Conservation (phyloP, 2,888 invertebrate genomes). For the Watsonalla cultraria region DNA sequence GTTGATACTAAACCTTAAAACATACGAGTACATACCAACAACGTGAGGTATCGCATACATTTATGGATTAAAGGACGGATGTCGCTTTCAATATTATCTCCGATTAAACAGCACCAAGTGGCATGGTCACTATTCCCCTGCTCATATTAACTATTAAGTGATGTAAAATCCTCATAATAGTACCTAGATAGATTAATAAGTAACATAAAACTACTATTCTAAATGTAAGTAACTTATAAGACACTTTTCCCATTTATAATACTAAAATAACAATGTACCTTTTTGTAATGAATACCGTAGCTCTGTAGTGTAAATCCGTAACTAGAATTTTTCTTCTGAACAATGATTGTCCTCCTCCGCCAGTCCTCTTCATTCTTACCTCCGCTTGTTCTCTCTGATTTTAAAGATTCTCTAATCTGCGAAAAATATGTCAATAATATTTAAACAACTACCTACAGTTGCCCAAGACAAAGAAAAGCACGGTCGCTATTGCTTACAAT, state of each 20-base stretch:
- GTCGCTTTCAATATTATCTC: too few relatives aligned
- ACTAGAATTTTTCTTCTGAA: slow-evolving; percentile 92
- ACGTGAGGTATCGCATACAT: too few relatives aligned
- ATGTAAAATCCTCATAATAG: too few relatives aligned
- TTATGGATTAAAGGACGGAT: too few relatives aligned
- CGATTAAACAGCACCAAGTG: too few relatives aligned
- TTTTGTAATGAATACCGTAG: slow-evolving; percentile 97
- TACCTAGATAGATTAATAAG: too few relatives aligned
- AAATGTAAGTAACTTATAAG: not conserved
- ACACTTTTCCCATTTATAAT: not conserved
- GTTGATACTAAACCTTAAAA: too few relatives aligned
- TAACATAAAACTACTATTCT: too few relatives aligned
- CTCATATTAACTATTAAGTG: too few relatives aligned
- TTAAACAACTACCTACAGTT: not conserved
- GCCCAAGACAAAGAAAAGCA: not conserved
- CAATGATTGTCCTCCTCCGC: slow-evolving; percentile 92
- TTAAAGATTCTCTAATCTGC: slow-evolving; percentile 61
- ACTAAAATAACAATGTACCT: slow-evolving; percentile 44
- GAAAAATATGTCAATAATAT: slow-evolving; percentile 6
- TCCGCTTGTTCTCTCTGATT: slow-evolving; percentile 50
- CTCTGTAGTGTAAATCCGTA: slow-evolving; percentile 98
- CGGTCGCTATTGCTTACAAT: too few relatives aligned
- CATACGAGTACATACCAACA: too few relatives aligned
- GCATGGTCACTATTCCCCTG: too few relatives aligned
- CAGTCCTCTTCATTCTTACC: slow-evolving; percentile 86